Base-by-base conservation (phyloP, 2,797 vertebrate species). In the Danio kyathit region DNA sequence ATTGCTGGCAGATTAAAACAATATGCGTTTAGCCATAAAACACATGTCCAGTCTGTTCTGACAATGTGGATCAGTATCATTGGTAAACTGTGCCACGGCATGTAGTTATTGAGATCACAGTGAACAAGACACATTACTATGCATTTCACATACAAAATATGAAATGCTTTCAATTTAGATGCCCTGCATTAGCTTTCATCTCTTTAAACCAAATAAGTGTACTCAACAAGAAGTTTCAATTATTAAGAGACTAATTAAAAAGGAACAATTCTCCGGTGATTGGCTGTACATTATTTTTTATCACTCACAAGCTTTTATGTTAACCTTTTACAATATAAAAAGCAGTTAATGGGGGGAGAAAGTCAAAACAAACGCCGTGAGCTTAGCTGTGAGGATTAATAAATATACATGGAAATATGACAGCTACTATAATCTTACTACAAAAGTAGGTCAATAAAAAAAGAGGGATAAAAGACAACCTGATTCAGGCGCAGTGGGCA, bases 381-480 rank as follows among this genome's bases (percentile, higher is more conserved):
- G 91, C 89, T 93, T 90, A 92, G 91, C 91, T 92, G 84, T 88
- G 82, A 89, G 93, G 91, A 94, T 94, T 94, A 94, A 93, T 92
- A 93, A 92, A 93, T 90, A 92, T 90, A 93, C 93, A 93, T 90
- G 89, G 84, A 85, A 90, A 91, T 92, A 92, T 91, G 90, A 92
- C 91, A 92, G 92, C 91, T 93, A 92, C 90, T 92, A 92, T 94
- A 93, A 94, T 95, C 93, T 93, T 90, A 90, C 90, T 88, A 87
- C 88, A 87, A 91, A 95, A 94, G 88, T 95, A 93, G 94, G 93
- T 94, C 93, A 92, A 83, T 87, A 74, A 74, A 73, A 81, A 54
- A 82, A 54, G 21, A 14, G 52, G 64, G 21, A 19, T 60, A 52
- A 77, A 46, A 16, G 6, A 69, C 86, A 51, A 48, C 17, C n/a